phyloP scores from a whole-genome alignment of 2,113 vertebrate genomes.

The Bagarius yarrelli region DNA sequence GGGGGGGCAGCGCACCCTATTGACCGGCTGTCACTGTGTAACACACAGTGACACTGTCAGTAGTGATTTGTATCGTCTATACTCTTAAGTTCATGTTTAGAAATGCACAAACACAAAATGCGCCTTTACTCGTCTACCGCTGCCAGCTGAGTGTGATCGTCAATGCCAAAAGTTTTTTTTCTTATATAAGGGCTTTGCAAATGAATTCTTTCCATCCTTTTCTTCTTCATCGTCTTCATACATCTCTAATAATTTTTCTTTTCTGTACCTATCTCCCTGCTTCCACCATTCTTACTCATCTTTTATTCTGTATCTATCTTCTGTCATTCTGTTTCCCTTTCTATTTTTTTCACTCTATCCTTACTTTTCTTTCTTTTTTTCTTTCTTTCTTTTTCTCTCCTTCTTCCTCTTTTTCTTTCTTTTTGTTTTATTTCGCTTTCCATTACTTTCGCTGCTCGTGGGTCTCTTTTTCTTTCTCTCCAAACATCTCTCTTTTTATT shows the following conservation, averaged over 20 bases:
- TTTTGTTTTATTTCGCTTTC: neutral
- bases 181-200: slow-evolving; percentile 28
- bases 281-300: neutral
- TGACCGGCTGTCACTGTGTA: no score
- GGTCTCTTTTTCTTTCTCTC: neutral
- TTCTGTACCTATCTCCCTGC: neutral
- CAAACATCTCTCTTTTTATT: neutral
- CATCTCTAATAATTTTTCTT: neutral
- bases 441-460: neutral
- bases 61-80: neutral
- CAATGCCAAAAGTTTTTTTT: slow-evolving; percentile 23
- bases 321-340: neutral
- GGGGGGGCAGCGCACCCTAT: no score
- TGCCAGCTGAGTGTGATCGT: slow-evolving; percentile 23
- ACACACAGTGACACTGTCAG: no score
- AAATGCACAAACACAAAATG: neutral
- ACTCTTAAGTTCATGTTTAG: neutral
- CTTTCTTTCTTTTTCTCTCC: neutral
- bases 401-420: no score
- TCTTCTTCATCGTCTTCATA: no score
- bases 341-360: neutral
- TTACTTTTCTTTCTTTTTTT: neutral
- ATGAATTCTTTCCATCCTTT: slow-evolving; percentile 17
- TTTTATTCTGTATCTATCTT: neutral
- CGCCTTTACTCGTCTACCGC: slow-evolving; percentile 20